Base-by-base conservation (phyloP, 2,888 invertebrate genomes). In the Tenthredo amoena region DNA sequence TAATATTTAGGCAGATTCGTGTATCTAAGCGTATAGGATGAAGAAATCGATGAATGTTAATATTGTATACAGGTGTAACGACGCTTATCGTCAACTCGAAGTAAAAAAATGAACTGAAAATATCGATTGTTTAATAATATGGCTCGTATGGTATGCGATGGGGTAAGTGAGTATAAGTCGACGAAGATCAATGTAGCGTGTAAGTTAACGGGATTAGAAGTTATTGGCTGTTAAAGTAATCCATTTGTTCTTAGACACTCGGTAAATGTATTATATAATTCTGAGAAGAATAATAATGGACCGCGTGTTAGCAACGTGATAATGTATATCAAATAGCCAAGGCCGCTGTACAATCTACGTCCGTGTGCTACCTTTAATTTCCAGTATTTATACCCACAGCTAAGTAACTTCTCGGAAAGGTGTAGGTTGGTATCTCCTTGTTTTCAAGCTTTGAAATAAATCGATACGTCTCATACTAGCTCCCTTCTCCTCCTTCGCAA, bases 161-260 rank as follows among this genome's bases (percentile, higher is more conserved):
- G 18, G 43, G 40, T 43, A 10, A n/a, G n/a, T n/a, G 40, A 74
- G 21, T 74, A 18, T 62, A 34, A 68, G 74, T 74, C 40, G 21
- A 43, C 74, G 43, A 40, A 21, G 21, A 74, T 9, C n/a, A 74
- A 40, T 68, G 68, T 68, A 43, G 21, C 74, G 74, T 21, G 74
- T 74, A 21, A 18, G 31, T 10, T 77, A 55, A 77, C 31, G 7
- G 50, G 77, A 77, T 77, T 18, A 77, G 43, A 77, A 77, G 77
- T 77, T 77, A 77, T 77, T 55, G 77, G 77, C 77, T 77, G 47
- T 77, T 77, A 50, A 77, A 55, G 55, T 77, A 77, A 50, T 77
- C 77, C 50, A 50, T 77, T 50, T 50, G 31, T 77, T 55, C 74
- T 40, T 3, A 47, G 47, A n/a, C 43, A 15, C 72, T 21, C n/a